A percentile compares a stretch with the other conserved stretches of the same genome.
phyloP scores from a whole-genome alignment of 2,113 vertebrate species.

The Cottus gobio region DNA sequence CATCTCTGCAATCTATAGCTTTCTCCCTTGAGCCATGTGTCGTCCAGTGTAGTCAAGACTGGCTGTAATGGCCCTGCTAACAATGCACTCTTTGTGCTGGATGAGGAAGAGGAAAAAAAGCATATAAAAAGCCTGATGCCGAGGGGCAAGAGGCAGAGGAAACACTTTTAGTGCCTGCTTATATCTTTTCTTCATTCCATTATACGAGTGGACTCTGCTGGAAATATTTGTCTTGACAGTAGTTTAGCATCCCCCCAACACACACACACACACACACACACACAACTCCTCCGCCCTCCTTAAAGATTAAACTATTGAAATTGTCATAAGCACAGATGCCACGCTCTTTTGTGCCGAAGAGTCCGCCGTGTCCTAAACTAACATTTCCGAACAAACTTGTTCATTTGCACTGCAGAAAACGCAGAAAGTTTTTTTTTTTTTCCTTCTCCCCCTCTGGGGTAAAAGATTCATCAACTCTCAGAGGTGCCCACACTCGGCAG shows the following conservation, averaged over 20 bases:
- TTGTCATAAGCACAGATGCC: conserved; percentile 83
- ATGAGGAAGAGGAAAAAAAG: conserved; percentile 87
- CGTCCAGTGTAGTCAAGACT: conserved; percentile 86
- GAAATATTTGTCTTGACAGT: conserved; percentile 92
- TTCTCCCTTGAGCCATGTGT: conserved; percentile 91
- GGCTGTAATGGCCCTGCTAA: conserved; percentile 93
- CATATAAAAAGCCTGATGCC: conserved; percentile 84
- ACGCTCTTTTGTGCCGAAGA: conserved; percentile 56
- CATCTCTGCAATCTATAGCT: conserved; percentile 89
- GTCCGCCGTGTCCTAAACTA: conserved; percentile 46
- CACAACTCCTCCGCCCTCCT: conserved; percentile 60
- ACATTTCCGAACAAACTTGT: conserved; percentile 63
- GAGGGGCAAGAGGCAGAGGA: conserved; percentile 83
- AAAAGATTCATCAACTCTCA: conserved; percentile 42
- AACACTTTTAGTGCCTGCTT: conserved; percentile 88
- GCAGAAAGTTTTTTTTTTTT: conserved; percentile 38
- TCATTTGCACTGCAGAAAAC: conserved; percentile 27
- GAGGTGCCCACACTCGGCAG: conserved; percentile 50
- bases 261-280: neutral
- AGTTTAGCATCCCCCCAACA: conserved; percentile 75
- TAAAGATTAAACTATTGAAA: conserved; percentile 87
- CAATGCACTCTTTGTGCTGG: conserved; percentile 96
- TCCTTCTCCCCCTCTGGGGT: neutral
- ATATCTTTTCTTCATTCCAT: conserved; percentile 83
- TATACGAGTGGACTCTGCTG: conserved; percentile 87